These are phyloP conservation scores for Platycheirus albimanus DNA, from an alignment of 2,888 invertebrate genomes.

Conservation along the genomic window DNA sequence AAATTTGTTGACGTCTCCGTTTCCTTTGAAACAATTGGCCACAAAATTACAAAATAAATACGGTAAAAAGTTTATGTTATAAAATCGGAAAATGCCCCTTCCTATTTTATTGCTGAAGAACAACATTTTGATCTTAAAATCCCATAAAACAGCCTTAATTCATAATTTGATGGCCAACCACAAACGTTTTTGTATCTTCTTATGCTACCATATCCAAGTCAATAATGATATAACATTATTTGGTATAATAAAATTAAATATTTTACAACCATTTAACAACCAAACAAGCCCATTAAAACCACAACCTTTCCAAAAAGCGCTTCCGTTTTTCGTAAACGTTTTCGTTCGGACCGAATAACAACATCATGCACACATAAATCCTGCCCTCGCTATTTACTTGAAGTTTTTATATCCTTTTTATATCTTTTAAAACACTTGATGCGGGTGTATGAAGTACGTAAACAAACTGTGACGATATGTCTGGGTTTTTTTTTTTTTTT, in stretches of 20 bases:
- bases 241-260: slow-evolving; percentile 33
- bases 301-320: slow-evolving; percentile 47
- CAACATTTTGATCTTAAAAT: too few species aligned
- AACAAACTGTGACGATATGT: slow-evolving; percentile 68
- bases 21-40: too few species aligned
- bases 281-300: slow-evolving; percentile 63
- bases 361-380: slow-evolving; percentile 61
- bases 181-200: too few species aligned
- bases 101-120: too few species aligned
- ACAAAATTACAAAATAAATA: too few species aligned
- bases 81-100: too few species aligned
- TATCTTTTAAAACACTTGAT: slow-evolving; percentile 74
- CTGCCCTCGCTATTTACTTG: slow-evolving; percentile 58
- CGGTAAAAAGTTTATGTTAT: too few species aligned
- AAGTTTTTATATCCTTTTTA: slow-evolving; percentile 74
- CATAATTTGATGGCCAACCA: too few species aligned
- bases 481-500: slow-evolving; percentile 25
- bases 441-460: slow-evolving; percentile 50
- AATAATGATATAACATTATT: too few species aligned
- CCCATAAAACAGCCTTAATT: too few species aligned
- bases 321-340: slow-evolving; percentile 13
- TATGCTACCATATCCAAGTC: too few species aligned
- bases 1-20: too few species aligned
- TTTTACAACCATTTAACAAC: slow-evolving; percentile 61
- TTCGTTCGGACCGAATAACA: slow-evolving; percentile 60